Evolutionary conservation across 2,888 invertebrate genomes (phyloP), one percentile per base, ranked within the genome.

Genomic region (Plusia festucae): DNA sequence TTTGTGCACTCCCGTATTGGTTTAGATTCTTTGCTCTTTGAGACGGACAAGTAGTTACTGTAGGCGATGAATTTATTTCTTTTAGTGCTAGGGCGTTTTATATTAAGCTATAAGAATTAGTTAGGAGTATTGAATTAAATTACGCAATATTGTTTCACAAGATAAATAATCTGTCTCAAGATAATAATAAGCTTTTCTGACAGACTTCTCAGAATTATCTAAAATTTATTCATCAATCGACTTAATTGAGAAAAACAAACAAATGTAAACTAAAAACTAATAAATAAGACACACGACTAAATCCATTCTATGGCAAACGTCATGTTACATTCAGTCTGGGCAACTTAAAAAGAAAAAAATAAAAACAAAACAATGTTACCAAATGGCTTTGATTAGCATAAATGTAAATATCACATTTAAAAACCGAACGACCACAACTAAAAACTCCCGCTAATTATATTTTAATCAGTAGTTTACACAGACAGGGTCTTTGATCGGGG

Each of bases 1-100:
- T 93, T 92, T 91, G 88, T 89, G 86, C 83, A 84, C 86, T 85
- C 85, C 84, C 86, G 85, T 89, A 90, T 90, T 89, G 86, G 86
- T 82, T 87, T 85, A 88, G 84, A 88, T 83, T 87, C 88, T 88
- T 85, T 83, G 71, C 82, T 80, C 76, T 72, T 61, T 51, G 65
- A 73, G 58, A 58, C 58, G 77, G 69, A n/a, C 56, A 74, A 73
- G 66, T 76, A 63, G 70, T 72, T 60, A 59, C 65, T 62, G 32
- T 62, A 58, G 67, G 67, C 65, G 46, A 46, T 61, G 59, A 68
- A 72, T 74, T 79, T 76, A 61, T 72, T 70, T 70, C 66, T 71
- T 66, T 73, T 63, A 71, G 16, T 60, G 34, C 9, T 53, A 16
- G 46, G 18, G 7, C 62, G 55, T 60, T 62, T 22, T 40, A 66